A percentile compares a stretch with the other conserved stretches of the same genome.
phyloP scores from a whole-genome alignment of 2,113 vertebrate species.

The Campylomormyrus tamandua region DNA sequence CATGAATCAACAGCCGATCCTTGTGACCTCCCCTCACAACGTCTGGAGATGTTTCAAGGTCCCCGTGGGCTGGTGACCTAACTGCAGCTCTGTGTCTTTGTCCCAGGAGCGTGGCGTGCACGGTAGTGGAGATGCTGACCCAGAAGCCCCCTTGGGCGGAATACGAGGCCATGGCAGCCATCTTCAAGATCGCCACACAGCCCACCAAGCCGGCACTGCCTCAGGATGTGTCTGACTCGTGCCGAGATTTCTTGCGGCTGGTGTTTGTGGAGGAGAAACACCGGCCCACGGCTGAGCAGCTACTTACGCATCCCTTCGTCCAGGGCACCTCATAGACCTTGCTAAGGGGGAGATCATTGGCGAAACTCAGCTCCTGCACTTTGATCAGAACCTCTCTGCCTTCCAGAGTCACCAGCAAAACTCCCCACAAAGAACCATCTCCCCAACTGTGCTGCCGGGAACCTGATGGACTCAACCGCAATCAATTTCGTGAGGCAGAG shows the following conservation, averaged over 20 bases:
- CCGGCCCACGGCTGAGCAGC: constrained; percentile 72
- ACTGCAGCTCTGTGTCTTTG: background rate
- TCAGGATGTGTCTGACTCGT: constrained; percentile 65
- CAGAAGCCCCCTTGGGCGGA: constrained; percentile 88
- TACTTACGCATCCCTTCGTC: constrained; percentile 76
- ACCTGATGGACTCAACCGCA: background rate
- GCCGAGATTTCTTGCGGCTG: constrained; percentile 77
- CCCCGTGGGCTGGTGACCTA: background rate
- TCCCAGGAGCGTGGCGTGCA: constrained; percentile 81
- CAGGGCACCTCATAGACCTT: constrained; percentile 66
- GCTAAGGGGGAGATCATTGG: constrained; percentile 24
- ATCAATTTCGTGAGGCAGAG: background rate
- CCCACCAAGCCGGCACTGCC: constrained; percentile 82
- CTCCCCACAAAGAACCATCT: background rate
- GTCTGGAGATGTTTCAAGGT: background rate
- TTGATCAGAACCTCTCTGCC: constrained; percentile 23
- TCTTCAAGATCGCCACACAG: constrained; percentile 88
- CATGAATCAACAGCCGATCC: background rate
- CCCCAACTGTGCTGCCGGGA: background rate
- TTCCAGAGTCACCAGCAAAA: constrained; percentile 7
- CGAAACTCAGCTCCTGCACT: constrained; percentile 27
- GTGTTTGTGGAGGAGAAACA: constrained; percentile 86
- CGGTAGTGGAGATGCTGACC: constrained; percentile 86
- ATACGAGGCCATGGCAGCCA: constrained; percentile 85
- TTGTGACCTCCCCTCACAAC: background rate